A percentile compares a stretch with the other conserved stretches of the same genome.
Conservation (phyloP, 2,797 vertebrate genomes). For the Pempheris klunzingeri region DNA sequence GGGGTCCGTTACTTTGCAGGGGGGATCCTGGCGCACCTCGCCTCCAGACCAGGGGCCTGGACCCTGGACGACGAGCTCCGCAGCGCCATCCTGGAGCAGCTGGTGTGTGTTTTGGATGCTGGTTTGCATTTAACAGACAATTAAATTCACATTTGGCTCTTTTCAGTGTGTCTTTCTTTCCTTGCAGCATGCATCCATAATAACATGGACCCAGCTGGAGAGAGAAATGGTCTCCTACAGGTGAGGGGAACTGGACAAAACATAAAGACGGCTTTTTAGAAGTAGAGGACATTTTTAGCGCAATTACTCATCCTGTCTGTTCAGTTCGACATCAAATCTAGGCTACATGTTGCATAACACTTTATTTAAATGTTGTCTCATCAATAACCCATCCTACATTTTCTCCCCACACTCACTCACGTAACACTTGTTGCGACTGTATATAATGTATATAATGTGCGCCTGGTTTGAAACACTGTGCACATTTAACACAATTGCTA, state of each 20-base stretch:
- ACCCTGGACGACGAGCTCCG: constrained; percentile 87
- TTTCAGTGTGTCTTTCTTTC: constrained; percentile 49
- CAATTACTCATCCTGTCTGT: constrained; percentile 13
- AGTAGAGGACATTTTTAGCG: background rate
- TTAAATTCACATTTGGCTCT: constrained; percentile 2
- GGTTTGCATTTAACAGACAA: background rate
- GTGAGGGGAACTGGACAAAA: constrained; percentile 79
- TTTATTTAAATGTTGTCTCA: constrained; percentile 1
- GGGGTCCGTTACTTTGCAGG: constrained; percentile 93
- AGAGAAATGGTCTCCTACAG: constrained; percentile 96
- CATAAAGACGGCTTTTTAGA: background rate
- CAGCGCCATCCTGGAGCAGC: constrained; percentile 85
- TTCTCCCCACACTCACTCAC: background rate
- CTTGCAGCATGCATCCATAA: constrained; percentile 92
- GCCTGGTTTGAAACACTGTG: background rate
- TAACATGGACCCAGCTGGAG: constrained; percentile 92
- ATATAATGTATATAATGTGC: background rate
- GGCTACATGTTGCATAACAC: constrained; percentile 23
- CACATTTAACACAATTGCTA: background rate
- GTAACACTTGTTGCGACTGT: constrained; percentile 6
- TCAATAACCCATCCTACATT: constrained; percentile 19
- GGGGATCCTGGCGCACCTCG: constrained; percentile 93
- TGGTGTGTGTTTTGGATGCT: constrained; percentile 83
- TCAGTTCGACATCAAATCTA: constrained; percentile 18
- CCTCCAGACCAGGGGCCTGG: constrained; percentile 91